phyloP scores from a whole-genome alignment of 2,113 vertebrate genomes.

The Daphoenositta chrysoptera region DNA sequence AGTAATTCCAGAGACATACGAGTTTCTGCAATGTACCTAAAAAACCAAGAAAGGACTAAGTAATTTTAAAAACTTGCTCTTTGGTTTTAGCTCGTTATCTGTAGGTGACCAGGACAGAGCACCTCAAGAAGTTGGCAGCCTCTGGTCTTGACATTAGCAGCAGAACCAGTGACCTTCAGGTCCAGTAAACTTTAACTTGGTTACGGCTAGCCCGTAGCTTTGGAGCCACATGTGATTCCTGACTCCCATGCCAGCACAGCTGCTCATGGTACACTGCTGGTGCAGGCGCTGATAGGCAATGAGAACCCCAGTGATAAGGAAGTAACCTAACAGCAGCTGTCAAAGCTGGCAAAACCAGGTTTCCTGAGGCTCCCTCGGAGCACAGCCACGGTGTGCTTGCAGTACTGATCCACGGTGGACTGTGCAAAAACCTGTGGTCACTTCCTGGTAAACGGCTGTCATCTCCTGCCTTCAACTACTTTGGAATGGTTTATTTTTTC shows the following conservation, averaged over 20 bases:
- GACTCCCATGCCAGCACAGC: not conserved
- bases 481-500: not conserved
- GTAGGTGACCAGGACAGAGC: not conserved
- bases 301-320: fast-evolving
- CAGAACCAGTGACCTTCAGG: not conserved
- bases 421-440: not conserved
- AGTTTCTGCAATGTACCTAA: not conserved
- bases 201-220: fast-evolving
- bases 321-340: not conserved
- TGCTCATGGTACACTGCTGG: not conserved
- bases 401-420: fast-evolving
- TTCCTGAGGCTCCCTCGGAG: not conserved
- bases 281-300: not conserved
- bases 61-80: not conserved
- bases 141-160: not conserved
- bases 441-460: not conserved
- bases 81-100: not conserved
- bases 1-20: not conserved
- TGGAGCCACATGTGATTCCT: not conserved
- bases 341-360: not conserved
- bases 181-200: not conserved
- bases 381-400: not conserved
- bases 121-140: not conserved
- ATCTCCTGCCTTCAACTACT: not conserved
- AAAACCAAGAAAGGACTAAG: not conserved